Conservation (phyloP, 2,113 vertebrate genomes). For the Bettongia penicillata region DNA sequence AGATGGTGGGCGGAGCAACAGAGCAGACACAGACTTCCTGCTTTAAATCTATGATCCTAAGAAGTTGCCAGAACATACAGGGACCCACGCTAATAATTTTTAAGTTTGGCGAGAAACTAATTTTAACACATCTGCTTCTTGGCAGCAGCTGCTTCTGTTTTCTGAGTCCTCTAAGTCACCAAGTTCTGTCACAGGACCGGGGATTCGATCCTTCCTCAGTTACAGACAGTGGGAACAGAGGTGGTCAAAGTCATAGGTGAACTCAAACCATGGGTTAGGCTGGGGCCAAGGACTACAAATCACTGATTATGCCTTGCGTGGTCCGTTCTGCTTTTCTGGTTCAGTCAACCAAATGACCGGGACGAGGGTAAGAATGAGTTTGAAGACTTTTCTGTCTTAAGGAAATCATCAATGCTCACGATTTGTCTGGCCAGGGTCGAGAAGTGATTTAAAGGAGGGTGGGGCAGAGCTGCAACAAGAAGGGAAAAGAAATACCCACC, state of each 20-base stretch:
- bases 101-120: slow-evolving; percentile 46
- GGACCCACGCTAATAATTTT: slow-evolving; percentile 48
- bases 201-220: neutral
- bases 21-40: neutral
- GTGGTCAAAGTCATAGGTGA: neutral
- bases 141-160: slow-evolving; percentile 14
- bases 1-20: neutral
- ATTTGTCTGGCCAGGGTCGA: slow-evolving; percentile 52
- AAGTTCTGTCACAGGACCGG: neutral
- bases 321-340: neutral
- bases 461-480: slow-evolving; percentile 74
- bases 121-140: slow-evolving; percentile 57
- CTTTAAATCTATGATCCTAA: neutral
- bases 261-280: neutral
- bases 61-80: slow-evolving; percentile 31
- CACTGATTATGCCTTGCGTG: neutral
- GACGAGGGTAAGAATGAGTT: slow-evolving; percentile 26
- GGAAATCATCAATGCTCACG: slow-evolving; percentile 16
- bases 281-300: slow-evolving; percentile 2
- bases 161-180: slow-evolving; percentile 5
- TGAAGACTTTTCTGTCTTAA: neutral
- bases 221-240: slow-evolving; percentile 32
- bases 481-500: slow-evolving; percentile 69
- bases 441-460: slow-evolving; percentile 71
- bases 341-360: neutral